Conservation (phyloP, 2,113 vertebrate genomes). For the Odocoileus hemionus region DNA sequence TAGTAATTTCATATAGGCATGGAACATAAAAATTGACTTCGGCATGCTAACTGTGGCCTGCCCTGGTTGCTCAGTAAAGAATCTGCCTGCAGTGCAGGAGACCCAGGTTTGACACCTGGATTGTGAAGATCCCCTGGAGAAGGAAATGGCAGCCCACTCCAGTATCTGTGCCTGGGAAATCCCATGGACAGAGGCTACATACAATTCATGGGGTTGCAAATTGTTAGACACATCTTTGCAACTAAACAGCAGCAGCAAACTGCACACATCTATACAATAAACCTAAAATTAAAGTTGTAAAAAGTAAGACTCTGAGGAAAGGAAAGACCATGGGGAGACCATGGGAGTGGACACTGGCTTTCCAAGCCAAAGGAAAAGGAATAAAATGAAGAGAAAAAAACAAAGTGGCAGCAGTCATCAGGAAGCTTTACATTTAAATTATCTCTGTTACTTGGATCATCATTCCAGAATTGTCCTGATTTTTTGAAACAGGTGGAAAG, state of each 20-base stretch:
- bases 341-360: not conserved
- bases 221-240: not conserved
- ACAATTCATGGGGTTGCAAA: not conserved
- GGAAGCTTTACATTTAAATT: not conserved
- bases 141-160: not conserved
- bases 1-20: not conserved
- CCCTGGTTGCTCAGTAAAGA: not conserved
- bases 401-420: not conserved
- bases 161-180: not conserved
- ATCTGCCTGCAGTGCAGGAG: not conserved
- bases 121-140: not conserved
- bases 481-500: not conserved
- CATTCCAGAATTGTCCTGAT: not conserved
- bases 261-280: not conserved
- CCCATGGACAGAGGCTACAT: not conserved
- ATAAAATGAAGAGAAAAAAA: not conserved
- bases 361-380: not conserved
- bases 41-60: not conserved
- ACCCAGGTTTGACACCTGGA: not conserved
- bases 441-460: not conserved
- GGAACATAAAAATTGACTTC: not conserved
- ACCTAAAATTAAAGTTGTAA: not conserved
- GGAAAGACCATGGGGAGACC: not conserved
- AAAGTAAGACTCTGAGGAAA: not conserved
- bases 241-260: not conserved